Conservation (phyloP, 2,888 invertebrate genomes). For the Lypha dubia region DNA sequence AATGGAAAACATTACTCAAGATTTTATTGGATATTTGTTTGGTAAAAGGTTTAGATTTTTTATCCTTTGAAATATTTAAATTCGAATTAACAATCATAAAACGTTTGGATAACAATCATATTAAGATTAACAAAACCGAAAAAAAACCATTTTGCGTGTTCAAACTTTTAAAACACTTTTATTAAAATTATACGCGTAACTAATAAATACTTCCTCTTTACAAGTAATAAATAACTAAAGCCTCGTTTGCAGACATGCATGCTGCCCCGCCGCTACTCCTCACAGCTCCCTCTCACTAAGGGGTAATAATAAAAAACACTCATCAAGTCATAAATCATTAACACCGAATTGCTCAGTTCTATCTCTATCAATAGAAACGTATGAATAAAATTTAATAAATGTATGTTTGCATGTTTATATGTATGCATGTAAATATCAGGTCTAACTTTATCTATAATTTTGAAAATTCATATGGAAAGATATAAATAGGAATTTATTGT, state of each 20-base stretch:
- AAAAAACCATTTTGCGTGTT: neutral
- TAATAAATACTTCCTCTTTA: neutral
- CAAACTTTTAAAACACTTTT: neutral
- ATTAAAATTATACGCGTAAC: neutral
- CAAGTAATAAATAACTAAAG: neutral
- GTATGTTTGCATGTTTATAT: too few species aligned
- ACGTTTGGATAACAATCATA: neutral
- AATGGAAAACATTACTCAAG: neutral
- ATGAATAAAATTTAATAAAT: conserved; percentile 4
- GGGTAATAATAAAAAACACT: neutral
- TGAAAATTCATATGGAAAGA: neutral
- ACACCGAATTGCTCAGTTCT: neutral
- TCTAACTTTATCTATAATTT: conserved; percentile 8
- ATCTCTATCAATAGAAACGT: neutral
- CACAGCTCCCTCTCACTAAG: too few species aligned
- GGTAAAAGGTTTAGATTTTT: too few species aligned
- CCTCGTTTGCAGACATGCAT: neutral
- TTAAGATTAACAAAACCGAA: neutral
- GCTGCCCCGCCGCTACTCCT: too few species aligned
- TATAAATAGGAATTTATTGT: neutral
- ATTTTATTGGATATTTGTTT: too few species aligned
- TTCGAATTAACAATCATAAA: neutral
- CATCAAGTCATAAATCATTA: neutral
- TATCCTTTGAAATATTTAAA: too few species aligned
- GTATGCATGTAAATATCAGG: too few species aligned